Percentiles rank a stretch among this genome's conserved stretches.
These are phyloP conservation scores for Acanthurus tractus DNA, from an alignment of 2,797 vertebrate genomes.

Conservation along the genomic window DNA sequence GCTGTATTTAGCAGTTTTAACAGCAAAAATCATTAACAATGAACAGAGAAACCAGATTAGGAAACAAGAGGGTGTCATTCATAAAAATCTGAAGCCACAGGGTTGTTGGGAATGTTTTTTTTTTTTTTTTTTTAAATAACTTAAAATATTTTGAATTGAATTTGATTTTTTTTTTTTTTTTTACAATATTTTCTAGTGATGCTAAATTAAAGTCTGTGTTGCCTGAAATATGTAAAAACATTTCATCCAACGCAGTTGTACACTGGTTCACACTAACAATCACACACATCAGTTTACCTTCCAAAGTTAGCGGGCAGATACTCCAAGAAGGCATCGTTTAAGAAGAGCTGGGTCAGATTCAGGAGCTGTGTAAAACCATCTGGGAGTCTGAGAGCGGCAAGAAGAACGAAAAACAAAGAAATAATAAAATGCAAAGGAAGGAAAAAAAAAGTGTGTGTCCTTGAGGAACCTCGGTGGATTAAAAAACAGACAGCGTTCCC, in stretches of 20 bases:
- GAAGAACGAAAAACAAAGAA: conserved; percentile 6
- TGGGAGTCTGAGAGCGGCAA: conserved; percentile 90
- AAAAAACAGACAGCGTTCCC: conserved; percentile 42
- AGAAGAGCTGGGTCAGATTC: conserved; percentile 99
- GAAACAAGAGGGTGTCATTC: no score
- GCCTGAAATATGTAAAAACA: conserved; percentile 4
- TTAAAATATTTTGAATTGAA: no score
- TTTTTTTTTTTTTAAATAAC: no score
- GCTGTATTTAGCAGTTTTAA: no score
- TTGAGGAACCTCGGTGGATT: conserved; percentile 43
- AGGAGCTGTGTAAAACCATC: conserved; percentile 99
- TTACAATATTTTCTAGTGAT: background rate
- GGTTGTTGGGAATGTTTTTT: no score
- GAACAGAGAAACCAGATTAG: no score
- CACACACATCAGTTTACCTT: conserved; percentile 87
- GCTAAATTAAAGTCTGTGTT: background rate
- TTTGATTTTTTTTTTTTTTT: no score
- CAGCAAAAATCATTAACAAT: no score
- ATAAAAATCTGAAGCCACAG: no score
- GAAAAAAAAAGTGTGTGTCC: conserved; percentile 35
- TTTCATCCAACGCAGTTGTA: background rate
- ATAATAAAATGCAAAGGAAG: conserved; percentile 4
- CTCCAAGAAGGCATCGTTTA: conserved; percentile 99
- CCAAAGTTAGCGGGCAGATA: conserved; percentile 99
- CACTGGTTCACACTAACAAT: background rate